Percentiles rank a stretch among this genome's conserved stretches.
Evolutionary conservation across 1,140 invertebrate species (phyloP).

Genomic region (Drosophila jambulina): DNA sequence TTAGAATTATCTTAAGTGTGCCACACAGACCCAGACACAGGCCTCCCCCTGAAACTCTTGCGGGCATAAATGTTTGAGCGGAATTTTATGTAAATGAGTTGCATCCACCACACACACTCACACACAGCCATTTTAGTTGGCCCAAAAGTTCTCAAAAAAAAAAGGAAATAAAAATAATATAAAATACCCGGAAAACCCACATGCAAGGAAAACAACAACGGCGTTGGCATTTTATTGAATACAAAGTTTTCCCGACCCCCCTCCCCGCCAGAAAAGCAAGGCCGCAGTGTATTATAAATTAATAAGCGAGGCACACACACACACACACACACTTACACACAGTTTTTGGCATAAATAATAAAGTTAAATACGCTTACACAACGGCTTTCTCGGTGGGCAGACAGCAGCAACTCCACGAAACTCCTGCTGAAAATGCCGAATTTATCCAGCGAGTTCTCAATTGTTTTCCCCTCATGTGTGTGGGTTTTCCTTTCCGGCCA

Average conservation of each 20-base stretch:
- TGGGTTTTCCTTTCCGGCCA: conserved; percentile 23
- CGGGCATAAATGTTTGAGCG: conserved; percentile 68
- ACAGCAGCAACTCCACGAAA: conserved; percentile 13
- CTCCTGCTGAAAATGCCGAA: conserved; percentile 22
- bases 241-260: conserved; percentile 36
- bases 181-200: conserved; percentile 22
- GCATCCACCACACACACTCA: conserved; percentile 22
- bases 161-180: conserved; percentile 2
- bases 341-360: conserved; percentile 76
- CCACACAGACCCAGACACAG: conserved; percentile 10
- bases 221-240: conserved; percentile 43
- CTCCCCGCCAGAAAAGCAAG: conserved; percentile 46
- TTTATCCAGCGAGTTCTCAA: conserved; percentile 40
- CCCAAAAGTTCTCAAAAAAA: conserved; percentile 45
- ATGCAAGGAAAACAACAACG: conserved; percentile 13
- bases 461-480: conserved; percentile 31
- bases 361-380: conserved; percentile 82
- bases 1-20: conserved; percentile 68
- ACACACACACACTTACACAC: conserved; percentile 25
- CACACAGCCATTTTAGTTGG: conserved; percentile 21
- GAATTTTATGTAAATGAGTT: conserved; percentile 73
- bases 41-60: background rate
- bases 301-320: conserved; percentile 59
- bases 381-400: conserved; percentile 61
- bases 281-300: conserved; percentile 83